phyloP scores from a whole-genome alignment of 1,140 invertebrate species.

The Daktulosphaira vitifoliae region DNA sequence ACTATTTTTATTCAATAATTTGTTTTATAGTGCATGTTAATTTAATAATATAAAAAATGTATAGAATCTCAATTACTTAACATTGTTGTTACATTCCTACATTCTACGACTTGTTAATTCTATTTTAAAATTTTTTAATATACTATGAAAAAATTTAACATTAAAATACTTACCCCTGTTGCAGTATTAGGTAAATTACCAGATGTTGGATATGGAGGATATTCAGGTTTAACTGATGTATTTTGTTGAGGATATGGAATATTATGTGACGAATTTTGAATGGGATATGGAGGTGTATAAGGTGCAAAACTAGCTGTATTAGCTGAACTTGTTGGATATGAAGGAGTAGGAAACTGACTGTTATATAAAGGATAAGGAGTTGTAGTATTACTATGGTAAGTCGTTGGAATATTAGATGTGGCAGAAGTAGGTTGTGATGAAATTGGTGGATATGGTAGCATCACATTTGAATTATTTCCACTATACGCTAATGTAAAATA shows the following conservation, averaged over 20 bases:
- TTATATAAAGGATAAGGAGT: constrained; percentile 40
- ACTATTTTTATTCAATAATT: too few species aligned
- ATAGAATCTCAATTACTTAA: too few species aligned
- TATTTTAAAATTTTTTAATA: too few species aligned
- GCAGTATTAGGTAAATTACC: constrained; percentile 35
- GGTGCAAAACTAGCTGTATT: constrained; percentile 29
- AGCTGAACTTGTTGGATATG: constrained; percentile 36
- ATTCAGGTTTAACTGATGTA: constrained; percentile 25
- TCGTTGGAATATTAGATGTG: constrained; percentile 36
- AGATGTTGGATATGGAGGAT: constrained; percentile 38
- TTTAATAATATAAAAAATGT: too few species aligned
- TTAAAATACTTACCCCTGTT: constrained; percentile 24
- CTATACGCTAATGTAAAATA: constrained; percentile 38
- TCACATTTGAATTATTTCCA: constrained; percentile 39
- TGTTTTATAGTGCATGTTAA: too few species aligned
- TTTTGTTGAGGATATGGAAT: constrained; percentile 31
- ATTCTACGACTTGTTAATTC: too few species aligned
- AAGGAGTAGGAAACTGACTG: constrained; percentile 44
- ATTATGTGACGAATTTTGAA: constrained; percentile 25
- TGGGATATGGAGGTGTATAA: constrained; percentile 38
- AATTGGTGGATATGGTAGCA: constrained; percentile 40
- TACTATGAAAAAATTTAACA: too few species aligned
- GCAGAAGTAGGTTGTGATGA: constrained; percentile 15
- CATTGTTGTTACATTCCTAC: too few species aligned
- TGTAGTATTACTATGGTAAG: constrained; percentile 34